Evolutionary conservation across 2,113 vertebrate genomes (phyloP).

Genomic region (Polyodon spathula): DNA sequence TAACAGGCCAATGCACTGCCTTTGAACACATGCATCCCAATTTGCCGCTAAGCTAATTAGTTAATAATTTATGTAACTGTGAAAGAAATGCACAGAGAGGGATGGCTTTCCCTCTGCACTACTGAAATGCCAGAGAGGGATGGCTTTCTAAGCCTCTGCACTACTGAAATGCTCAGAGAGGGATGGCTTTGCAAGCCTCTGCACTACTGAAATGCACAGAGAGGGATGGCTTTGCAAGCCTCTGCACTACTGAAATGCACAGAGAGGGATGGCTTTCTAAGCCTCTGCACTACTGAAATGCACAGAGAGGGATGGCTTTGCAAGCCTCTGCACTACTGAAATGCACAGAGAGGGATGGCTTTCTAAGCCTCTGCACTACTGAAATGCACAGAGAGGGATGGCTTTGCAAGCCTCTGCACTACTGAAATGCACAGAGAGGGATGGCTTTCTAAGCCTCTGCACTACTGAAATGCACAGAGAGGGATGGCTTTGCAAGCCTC

Average conservation of each 20-base stretch:
- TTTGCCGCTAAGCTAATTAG: conserved; percentile 10
- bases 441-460: not conserved
- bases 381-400: not conserved
- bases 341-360: not conserved
- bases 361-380: not conserved
- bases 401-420: not conserved
- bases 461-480: not conserved
- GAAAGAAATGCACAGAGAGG: not conserved
- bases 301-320: not conserved
- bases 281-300: not conserved
- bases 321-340: not conserved
- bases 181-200: not conserved
- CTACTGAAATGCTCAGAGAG: not conserved
- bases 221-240: not conserved
- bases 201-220: not conserved
- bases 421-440: not conserved
- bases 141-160: no score
- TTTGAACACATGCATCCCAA: conserved; percentile 3
- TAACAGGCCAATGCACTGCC: conserved; percentile 10
- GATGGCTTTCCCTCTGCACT: not conserved
- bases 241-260: not conserved
- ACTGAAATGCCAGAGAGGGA: not conserved
- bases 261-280: not conserved
- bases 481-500: not conserved
- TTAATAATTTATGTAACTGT: not conserved